Evolutionary conservation across 2,113 vertebrate species (phyloP).

Genomic region (Pogonocichla stellata): DNA sequence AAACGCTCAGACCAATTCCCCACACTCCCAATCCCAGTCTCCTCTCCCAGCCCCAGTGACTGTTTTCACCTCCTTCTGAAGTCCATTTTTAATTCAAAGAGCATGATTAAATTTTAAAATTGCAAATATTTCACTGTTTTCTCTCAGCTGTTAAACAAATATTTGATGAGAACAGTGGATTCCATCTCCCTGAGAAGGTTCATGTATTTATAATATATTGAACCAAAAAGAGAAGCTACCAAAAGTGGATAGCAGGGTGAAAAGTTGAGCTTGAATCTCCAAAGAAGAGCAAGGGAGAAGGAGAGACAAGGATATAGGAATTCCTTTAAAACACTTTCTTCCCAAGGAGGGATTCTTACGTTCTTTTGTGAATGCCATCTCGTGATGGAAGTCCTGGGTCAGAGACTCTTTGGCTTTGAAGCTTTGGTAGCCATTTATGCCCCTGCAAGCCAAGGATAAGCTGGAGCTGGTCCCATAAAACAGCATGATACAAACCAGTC

Average conservation of each 20-base stretch:
- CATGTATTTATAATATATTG: conserved; percentile 18
- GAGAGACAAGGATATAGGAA: neutral
- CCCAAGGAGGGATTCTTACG: neutral
- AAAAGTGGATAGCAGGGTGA: neutral
- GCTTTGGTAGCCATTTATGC: neutral
- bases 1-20: neutral
- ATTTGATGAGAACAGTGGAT: conserved; percentile 11
- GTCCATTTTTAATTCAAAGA: neutral
- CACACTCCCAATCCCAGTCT: neutral
- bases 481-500: neutral
- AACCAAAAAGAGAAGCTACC: neutral
- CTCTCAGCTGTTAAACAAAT: neutral
- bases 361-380: neutral
- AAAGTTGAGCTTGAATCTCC: neutral
- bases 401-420: neutral
- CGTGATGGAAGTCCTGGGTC: neutral
- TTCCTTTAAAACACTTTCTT: neutral
- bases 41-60: neutral
- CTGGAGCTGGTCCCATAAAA: neutral
- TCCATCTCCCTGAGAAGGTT: neutral
- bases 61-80: neutral
- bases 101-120: neutral
- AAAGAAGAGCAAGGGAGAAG: neutral
- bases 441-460: neutral
- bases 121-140: neutral